Conservation (phyloP, 2,797 vertebrate genomes). For the Acestrorhynchus altus region DNA sequence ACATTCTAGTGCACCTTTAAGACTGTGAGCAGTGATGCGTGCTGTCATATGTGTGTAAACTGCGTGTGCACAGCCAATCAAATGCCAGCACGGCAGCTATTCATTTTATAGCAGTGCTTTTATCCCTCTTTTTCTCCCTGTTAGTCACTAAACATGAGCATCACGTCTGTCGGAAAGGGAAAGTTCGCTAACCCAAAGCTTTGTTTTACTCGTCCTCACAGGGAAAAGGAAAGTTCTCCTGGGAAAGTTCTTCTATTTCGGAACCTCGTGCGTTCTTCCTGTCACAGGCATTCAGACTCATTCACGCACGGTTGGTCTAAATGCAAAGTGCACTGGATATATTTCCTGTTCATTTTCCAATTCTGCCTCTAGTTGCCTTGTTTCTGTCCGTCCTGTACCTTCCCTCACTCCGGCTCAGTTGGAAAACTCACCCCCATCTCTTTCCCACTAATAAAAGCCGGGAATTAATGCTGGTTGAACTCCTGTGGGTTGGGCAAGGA, state of each 20-base stretch:
- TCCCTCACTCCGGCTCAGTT: neutral
- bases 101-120: neutral
- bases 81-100: neutral
- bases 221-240: neutral
- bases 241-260: neutral
- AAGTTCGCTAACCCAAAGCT: neutral
- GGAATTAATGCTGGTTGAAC: conserved; percentile 21
- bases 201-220: conserved; percentile 10
- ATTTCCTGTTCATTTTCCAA: conserved; percentile 16
- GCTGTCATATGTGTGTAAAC: neutral
- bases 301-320: conserved; percentile 5
- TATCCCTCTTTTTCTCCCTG: neutral
- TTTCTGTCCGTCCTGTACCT: conserved; percentile 4
- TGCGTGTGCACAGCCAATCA: neutral
- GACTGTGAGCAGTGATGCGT: neutral
- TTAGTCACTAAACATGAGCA: conserved; percentile 1
- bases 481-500: conserved; percentile 20
- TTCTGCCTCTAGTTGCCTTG: neutral
- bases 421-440: neutral
- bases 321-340: neutral
- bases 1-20: too few species aligned
- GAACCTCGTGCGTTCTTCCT: neutral
- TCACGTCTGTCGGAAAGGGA: neutral
- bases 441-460: conserved; percentile 14
- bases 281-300: neutral